Base-by-base conservation (phyloP, 2,797 vertebrate genomes). In the Hephaestus fuliginosus region DNA sequence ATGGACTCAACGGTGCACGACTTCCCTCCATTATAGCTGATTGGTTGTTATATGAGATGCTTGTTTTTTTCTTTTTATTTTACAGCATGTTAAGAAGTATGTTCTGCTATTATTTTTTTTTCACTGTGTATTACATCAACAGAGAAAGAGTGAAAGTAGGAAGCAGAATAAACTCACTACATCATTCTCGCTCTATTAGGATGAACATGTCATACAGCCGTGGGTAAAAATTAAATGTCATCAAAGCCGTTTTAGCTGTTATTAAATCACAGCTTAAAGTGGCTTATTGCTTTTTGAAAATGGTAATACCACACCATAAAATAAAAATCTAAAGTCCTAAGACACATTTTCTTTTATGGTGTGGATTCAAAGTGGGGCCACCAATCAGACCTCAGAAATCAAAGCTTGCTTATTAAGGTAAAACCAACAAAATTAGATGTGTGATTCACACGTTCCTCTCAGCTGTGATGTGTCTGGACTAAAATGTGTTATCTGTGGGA, bases 1-100 rank as follows among this genome's bases (percentile, higher is more conserved):
- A 90, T 79, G 75, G 77, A 87, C 64, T 78, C 72, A 72, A 74
- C 80, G 61, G 80, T 30, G 84, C 87, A 75, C 58, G 82, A 78
- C 84, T 74, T 68, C 28, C 73, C 46, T 80, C 76, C 82, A 80
- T 88, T 80, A 86, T 1, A 57, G 83, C 81, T 72, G 78, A 81
- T 72, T 66, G 51, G 63, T 46, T 82, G 78, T 77, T 82, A 68
- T 74, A 68, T 41, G 62, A 74, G 73, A 49, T 43, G 80, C 52
- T 84, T 74, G 53, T 80, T 89, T 84, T 73, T 30, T 65, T 81
- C 69, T 25, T 81, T 79, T 69, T 46, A 67, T 85, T 78, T 71
- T 64, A 76, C 81, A 80, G 75, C 52, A 66, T 6, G 56, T 76
- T 80, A 69, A 80, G 63, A 74, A 53, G 73, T 65, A 12, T 48